Evolutionary conservation across 2,113 vertebrate genomes (phyloP), one percentile per base, ranked within the genome.

Genomic region (Marmota flaviventris): DNA sequence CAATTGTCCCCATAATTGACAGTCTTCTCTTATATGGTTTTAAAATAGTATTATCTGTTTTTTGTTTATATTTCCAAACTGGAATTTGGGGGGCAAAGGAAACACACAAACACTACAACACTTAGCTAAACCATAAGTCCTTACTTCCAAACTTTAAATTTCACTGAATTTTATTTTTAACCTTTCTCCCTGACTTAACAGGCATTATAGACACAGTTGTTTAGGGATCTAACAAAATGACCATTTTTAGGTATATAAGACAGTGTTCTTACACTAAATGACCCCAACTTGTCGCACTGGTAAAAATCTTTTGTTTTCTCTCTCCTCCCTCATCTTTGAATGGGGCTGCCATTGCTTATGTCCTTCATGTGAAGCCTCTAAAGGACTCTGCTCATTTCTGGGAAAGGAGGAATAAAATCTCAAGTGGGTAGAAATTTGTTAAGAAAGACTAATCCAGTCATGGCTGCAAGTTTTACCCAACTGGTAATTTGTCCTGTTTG

Each of bases 151-250:
- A 75, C 48, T 77, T 67, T 61, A 63, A 88, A 67, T 79, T 76
- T 75, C 61, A 63, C 27, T 63, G 58, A 82, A 61, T 94, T 94
- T 69, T 86, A 85, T 77, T 94, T 94, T 69, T 86, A 85, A 77
- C 48, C 83, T 88, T 77, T 65, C n/a, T 70, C 81, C 76, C 45
- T 42, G 63, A 69, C 27, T 42, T 42, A 5, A 18, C 32, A 65
- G 29, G 14, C 77, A 78, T 58, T 73, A 34, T 51, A 72, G 22
- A 83, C 10, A 69, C 39, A 56, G 39, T 27, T 92, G 22, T 73
- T 0, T 25, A 77, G 37, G n/a, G 6, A 4, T 48, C 32, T 93
- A 72, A 51, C 8, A 37, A 4, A 79, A 22, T 16, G 39, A 67
- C 56, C 32, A 29, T 69, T 92, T 45, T 88, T 51, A 79, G 16